These are phyloP conservation scores for Sus cebifrons DNA, from an alignment of 2,797 vertebrate species.

Conservation along the genomic window DNA sequence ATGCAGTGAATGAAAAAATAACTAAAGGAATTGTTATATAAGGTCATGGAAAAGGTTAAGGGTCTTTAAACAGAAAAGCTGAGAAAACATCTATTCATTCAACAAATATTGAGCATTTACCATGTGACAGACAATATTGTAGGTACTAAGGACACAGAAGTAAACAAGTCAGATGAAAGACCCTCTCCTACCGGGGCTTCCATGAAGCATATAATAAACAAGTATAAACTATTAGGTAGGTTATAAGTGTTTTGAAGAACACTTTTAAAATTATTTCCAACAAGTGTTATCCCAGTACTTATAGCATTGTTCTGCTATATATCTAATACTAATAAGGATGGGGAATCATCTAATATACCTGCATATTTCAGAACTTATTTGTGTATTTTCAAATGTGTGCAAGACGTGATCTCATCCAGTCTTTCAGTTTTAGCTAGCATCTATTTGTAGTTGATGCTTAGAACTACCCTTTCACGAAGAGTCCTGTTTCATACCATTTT, in stretches of 20 bases:
- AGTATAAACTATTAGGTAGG: conserved; percentile 22
- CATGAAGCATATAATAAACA: background rate
- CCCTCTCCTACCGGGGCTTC: background rate
- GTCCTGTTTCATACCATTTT: conserved; percentile 64
- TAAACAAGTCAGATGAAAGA: conserved; percentile 36
- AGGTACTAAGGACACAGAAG: background rate
- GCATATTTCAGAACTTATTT: background rate
- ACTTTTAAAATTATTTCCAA: conserved; percentile 46
- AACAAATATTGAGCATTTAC: background rate
- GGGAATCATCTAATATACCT: background rate
- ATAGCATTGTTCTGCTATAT: background rate
- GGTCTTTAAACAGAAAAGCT: conserved; percentile 19
- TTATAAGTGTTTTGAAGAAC: conserved; percentile 45
- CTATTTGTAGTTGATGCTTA: conserved; percentile 66
- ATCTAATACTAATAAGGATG: background rate
- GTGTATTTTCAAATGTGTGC: conserved; percentile 49
- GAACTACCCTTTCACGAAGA: conserved; percentile 68
- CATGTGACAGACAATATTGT: background rate
- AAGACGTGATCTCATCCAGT: conserved; percentile 32
- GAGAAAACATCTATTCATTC: conserved; percentile 9
- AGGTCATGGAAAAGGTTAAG: background rate
- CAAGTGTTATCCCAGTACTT: conserved; percentile 12
- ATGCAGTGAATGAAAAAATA: conserved; percentile 9
- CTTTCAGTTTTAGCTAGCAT: conserved; percentile 42
- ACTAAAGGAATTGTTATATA: background rate